A percentile compares a stretch with the other conserved stretches of the same genome.
Conservation (phyloP, 1,140 invertebrate genomes). For the Diplogasteroides magnus region DNA sequence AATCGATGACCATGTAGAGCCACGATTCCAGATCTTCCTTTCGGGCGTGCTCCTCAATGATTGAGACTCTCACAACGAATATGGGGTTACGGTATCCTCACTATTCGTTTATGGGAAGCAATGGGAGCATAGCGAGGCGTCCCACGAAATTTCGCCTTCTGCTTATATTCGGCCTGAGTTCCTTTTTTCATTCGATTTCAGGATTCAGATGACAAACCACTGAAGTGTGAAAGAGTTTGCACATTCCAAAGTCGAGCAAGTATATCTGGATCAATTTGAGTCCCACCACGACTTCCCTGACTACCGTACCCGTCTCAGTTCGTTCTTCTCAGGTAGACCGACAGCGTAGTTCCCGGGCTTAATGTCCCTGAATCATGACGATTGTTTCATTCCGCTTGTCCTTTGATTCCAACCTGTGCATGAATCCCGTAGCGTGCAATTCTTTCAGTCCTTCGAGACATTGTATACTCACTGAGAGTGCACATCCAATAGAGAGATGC, state of each 20-base stretch:
- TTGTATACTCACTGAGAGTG: conserved; percentile 34
- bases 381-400: background rate
- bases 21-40: conserved; percentile 32
- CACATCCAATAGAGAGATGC: conserved; percentile 29
- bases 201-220: background rate
- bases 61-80: conserved; percentile 6
- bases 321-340: conserved; percentile 29
- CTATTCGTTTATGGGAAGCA: conserved; percentile 17
- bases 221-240: conserved; percentile 28
- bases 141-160: conserved; percentile 11
- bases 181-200: background rate
- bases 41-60: conserved; percentile 22
- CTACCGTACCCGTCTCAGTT: conserved; percentile 30
- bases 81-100: conserved; percentile 1
- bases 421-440: conserved; percentile 31
- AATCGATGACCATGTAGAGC: conserved; percentile 32
- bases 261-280: too few species aligned
- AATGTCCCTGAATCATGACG: conserved; percentile 32
- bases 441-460: conserved; percentile 36
- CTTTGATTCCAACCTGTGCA: background rate
- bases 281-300: too few species aligned
- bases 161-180: background rate
- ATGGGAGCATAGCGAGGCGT: conserved; percentile 30
- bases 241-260: conserved; percentile 42
- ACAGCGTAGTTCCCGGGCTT: conserved; percentile 41